Evolutionary conservation across 2,888 invertebrate genomes (phyloP), one percentile per base, ranked within the genome.

Genomic region (Galeruca laticollis): DNA sequence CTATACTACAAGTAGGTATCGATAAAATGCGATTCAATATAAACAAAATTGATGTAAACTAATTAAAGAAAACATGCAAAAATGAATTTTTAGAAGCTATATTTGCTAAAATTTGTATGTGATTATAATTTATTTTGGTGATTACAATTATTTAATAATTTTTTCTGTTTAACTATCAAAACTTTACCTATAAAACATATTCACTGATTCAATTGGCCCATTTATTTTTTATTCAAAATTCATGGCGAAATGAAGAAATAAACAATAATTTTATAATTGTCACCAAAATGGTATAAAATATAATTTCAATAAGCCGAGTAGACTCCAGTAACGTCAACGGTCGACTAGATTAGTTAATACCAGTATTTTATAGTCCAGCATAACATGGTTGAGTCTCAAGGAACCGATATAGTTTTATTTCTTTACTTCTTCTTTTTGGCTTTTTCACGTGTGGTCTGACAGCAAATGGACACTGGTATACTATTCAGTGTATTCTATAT

Each of bases 361-460:
- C 49, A 71, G 63, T 60, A 64, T 68, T 71, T 71, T 71, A 71
- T 64, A 52, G 56, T 64, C 71, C 71, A 71, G 68, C 69, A 69
- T 69, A 59, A 59, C 62, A 60, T 63, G 40, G 43, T 59, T 59
- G 60, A 68, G 43, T 68, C 71, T 71, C 71, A 51, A 59, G 67
- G 71, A 68, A 68, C 71, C 71, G 71, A 71, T 71, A 64, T 54
- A 52, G 52, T 70, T 63, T 51, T 52, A n/a, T 51, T 65, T 64
- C 26, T 54, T 59, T 60, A 54, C 54, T 35, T 35, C 51, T 49
- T 62, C 63, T 57, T 63, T 60, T 60, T 51, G 68, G 64, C 47
- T 54, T 64, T 71, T 71, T 67, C 71, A 47, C 71, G 71, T 71
- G 71, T 71, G 71, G 71, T 71, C 71, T 71, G 71, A 67, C 64